A percentile compares a stretch with the other conserved stretches of the same genome.
These are phyloP conservation scores for Tortricodes alternella DNA, from an alignment of 2,888 invertebrate genomes.

Conservation along the genomic window DNA sequence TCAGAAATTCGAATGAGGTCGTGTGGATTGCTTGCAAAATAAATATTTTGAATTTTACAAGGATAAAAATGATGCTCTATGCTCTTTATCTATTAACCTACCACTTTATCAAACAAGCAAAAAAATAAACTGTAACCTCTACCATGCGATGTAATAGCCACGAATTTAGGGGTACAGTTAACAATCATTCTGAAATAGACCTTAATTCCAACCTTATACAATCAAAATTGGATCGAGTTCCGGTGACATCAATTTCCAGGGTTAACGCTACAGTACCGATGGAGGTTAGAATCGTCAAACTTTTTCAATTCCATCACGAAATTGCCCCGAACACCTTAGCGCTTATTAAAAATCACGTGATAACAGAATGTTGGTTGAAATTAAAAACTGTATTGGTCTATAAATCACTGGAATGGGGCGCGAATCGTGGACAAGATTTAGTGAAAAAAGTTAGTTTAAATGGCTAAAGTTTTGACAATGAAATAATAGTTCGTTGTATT, in stretches of 20 bases:
- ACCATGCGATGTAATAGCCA: neutral
- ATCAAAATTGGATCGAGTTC: neutral
- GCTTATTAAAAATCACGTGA: constrained; percentile 61
- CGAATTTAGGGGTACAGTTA: neutral
- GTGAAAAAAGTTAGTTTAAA: constrained; percentile 33
- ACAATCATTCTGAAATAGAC: neutral
- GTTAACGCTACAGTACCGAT: constrained; percentile 5
- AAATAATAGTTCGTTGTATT: constrained; percentile 6
- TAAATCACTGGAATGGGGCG: constrained; percentile 53
- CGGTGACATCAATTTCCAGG: constrained; percentile 1
- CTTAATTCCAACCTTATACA: neutral
- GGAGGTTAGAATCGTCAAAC: constrained; percentile 38
- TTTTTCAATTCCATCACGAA: constrained; percentile 64
- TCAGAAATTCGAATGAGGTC: too few relatives aligned
- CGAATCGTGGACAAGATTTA: constrained; percentile 26
- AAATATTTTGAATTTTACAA: too few relatives aligned
- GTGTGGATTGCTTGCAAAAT: too few relatives aligned
- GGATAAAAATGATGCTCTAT: too few relatives aligned
- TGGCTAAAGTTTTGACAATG: constrained; percentile 14
- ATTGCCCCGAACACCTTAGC: constrained; percentile 48
- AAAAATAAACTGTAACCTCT: neutral
- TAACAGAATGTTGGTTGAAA: constrained; percentile 60
- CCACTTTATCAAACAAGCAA: neutral
- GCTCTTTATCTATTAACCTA: too few relatives aligned
- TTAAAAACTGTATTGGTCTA: constrained; percentile 63